These are phyloP conservation scores for Etia nguti DNA, from an alignment of 2,113 vertebrate genomes.

Conservation along the genomic window DNA sequence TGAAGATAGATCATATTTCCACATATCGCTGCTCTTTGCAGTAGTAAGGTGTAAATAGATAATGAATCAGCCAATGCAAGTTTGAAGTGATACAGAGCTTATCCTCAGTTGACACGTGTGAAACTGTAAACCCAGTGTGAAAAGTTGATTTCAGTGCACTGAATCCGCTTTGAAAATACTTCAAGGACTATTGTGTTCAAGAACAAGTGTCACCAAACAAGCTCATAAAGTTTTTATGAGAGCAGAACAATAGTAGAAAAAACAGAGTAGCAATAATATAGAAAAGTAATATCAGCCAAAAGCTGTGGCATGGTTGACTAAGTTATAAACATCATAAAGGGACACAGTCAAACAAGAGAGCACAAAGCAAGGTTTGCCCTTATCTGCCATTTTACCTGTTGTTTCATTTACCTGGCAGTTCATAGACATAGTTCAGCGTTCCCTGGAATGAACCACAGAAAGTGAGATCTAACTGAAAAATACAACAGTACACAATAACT, in stretches of 20 bases:
- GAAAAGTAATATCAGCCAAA: background rate
- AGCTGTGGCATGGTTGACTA: background rate
- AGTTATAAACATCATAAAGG: background rate
- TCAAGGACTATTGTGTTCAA: background rate
- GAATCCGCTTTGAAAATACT: background rate
- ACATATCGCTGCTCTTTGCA: background rate
- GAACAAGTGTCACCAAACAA: background rate
- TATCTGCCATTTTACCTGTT: background rate
- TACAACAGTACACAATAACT: background rate
- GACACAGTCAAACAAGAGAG: background rate
- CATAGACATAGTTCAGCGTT: background rate
- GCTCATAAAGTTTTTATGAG: slow-evolving; percentile 1
- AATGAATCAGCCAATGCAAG: background rate
- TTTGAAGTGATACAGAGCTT: background rate
- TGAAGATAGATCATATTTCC: background rate
- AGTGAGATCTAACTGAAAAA: background rate
- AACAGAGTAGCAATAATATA: background rate
- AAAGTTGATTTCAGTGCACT: background rate
- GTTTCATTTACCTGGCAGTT: background rate
- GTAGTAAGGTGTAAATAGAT: background rate
- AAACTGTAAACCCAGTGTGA: background rate
- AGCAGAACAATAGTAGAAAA: background rate
- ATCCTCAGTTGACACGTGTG: background rate
- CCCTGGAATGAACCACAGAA: background rate
- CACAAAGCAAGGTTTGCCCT: background rate